Evolutionary conservation across 2,797 vertebrate genomes (phyloP).

Genomic region (Arctocebus calabarensis): DNA sequence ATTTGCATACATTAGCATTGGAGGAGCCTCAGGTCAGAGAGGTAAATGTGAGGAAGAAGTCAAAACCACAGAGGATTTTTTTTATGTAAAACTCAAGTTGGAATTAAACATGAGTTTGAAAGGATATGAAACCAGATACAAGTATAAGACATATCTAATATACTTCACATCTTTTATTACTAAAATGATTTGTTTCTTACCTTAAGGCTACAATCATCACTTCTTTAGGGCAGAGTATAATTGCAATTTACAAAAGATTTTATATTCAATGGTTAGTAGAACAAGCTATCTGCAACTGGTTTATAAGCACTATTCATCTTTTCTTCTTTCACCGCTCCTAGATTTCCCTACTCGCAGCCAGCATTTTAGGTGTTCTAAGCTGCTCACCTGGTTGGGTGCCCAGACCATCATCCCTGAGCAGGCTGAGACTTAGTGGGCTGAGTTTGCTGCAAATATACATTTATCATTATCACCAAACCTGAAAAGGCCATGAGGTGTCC

Average conservation of each 20-base stretch:
- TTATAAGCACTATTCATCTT: background rate
- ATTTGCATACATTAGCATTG: background rate
- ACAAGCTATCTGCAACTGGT: background rate
- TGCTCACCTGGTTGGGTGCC: background rate
- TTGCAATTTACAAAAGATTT: background rate
- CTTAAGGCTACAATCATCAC: background rate
- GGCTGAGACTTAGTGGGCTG: background rate
- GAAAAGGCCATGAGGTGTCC: background rate
- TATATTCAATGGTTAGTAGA: background rate
- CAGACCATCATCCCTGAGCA: background rate
- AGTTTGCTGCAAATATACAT: background rate
- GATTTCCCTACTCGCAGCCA: background rate
- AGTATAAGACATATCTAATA: background rate
- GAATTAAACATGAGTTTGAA: constrained; percentile 16
- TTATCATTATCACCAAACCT: background rate
- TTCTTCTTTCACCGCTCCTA: background rate
- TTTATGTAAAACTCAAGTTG: background rate
- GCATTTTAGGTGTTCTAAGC: background rate
- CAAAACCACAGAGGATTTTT: background rate
- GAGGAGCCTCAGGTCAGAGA: background rate
- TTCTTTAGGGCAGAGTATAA: background rate
- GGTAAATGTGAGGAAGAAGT: background rate
- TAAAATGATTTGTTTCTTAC: background rate
- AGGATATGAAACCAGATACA: background rate
- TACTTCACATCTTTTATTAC: background rate